These are phyloP conservation scores for Arctopsyche grandis DNA, from an alignment of 1,140 invertebrate genomes.

Conservation along the genomic window DNA sequence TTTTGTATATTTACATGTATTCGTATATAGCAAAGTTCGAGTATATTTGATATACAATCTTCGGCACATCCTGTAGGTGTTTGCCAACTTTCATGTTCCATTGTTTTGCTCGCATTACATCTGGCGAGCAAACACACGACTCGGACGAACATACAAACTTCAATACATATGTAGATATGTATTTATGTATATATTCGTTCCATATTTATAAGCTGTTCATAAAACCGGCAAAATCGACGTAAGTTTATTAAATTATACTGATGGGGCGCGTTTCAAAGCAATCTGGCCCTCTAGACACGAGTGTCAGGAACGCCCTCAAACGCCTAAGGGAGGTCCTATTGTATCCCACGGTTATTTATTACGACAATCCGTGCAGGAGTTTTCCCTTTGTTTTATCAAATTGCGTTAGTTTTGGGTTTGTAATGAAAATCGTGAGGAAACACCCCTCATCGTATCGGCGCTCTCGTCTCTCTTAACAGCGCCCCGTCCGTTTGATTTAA, in stretches of 20 bases:
- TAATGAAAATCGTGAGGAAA: constrained; percentile 49
- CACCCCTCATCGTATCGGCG: not conserved
- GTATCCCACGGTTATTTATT: constrained; percentile 47
- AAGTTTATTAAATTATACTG: constrained; percentile 40
- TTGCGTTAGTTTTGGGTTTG: constrained; percentile 44
- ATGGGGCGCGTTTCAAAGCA: constrained; percentile 33
- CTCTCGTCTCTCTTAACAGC: not conserved
- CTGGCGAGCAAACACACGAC: too few species aligned
- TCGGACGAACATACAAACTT: too few species aligned
- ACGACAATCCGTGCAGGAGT: constrained; percentile 39
- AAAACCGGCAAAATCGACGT: constrained; percentile 9
- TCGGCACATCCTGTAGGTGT: too few species aligned
- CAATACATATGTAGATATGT: too few species aligned
- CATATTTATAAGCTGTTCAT: constrained; percentile 24
- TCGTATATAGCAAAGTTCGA: too few species aligned
- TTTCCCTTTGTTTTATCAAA: constrained; percentile 49
- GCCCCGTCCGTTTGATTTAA: not conserved
- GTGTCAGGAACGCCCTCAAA: constrained; percentile 24
- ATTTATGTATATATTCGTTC: too few species aligned
- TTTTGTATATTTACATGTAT: too few species aligned
- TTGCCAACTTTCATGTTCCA: too few species aligned
- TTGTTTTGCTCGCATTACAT: too few species aligned
- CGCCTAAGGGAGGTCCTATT: constrained; percentile 29
- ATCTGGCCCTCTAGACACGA: constrained; percentile 24
- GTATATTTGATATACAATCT: too few species aligned